Evolutionary conservation across 2,888 invertebrate genomes (phyloP), one percentile per base, ranked within the genome.

Genomic region (Nomada hirtipes): DNA sequence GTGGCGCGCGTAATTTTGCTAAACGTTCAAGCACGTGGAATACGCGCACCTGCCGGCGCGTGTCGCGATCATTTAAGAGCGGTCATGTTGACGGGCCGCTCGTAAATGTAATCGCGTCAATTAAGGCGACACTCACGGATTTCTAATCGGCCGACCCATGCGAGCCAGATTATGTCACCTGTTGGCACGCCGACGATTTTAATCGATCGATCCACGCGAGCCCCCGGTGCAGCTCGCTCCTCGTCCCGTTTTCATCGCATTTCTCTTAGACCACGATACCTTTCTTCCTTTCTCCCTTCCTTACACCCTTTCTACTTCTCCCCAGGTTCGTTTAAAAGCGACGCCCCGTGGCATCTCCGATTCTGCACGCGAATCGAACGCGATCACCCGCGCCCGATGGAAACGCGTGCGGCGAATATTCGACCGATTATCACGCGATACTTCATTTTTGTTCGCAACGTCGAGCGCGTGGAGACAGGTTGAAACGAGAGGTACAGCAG

Each of bases 41-140:
- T 83, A 74, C 63, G 53, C 26, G 68, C 84, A 85, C 83, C 83
- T 82, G 85, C 36, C 29, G 78, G 83, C 80, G 70, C 80, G 87
- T 86, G 85, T 80, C 72, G 60, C 67, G 79, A 59, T 63, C 67
- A 26, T 63, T 69, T 60, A 57, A 61, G 50, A 36, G 59, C 57
- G 82, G 53, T 55, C 78, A 59, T 44, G 75, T 68, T 11, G 47
- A 29, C 67, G 75, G 20, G 53, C n/a, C n/a, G 68, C 74, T 63
- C 57, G 64, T 84, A 83, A 79, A 83, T 57, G 72, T 86, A 83
- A 87, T 81, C 73, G 75, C 67, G 75, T 73, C 83, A 86, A 87
- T 87, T 84, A 82, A 83, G 29, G 73, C 67, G 81, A 77, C 87
- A 76, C 79, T 78, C 74, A 23, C 44, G 72, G 71, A 87, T 87